Percentiles rank a stretch among this genome's conserved stretches.
Conservation (phyloP, 2,113 vertebrate genomes). For the Sceloporus tristichus region DNA sequence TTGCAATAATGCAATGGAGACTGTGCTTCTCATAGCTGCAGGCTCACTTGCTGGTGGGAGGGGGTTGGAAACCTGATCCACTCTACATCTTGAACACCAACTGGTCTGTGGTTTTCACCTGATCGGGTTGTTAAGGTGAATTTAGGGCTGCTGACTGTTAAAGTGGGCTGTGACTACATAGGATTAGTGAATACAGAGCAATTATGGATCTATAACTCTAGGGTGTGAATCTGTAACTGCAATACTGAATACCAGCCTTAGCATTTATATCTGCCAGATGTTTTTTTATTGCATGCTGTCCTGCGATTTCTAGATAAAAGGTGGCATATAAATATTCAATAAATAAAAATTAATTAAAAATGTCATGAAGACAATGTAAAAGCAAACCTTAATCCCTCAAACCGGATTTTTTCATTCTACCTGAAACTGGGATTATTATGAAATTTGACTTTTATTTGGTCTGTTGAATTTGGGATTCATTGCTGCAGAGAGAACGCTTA, state of each 20-base stretch:
- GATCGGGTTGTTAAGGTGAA: too few relatives aligned
- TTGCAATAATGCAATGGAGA: neutral
- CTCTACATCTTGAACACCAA: too few relatives aligned
- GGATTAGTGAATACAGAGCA: too few relatives aligned
- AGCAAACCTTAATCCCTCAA: neutral
- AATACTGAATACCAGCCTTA: too few relatives aligned
- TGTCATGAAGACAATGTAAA: neutral
- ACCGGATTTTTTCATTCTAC: constrained; percentile 28
- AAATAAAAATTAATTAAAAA: neutral
- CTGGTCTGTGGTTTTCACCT: too few relatives aligned
- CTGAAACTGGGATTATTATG: constrained; percentile 49
- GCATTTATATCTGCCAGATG: too few relatives aligned
- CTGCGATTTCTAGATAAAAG: neutral
- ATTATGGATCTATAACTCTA: too few relatives aligned
- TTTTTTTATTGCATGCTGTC: neutral
- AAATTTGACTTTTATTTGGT: constrained; percentile 12
- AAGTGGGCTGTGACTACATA: too few relatives aligned
- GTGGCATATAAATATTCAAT: neutral
- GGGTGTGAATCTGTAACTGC: too few relatives aligned
- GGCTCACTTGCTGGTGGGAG: neutral
- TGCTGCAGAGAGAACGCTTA: constrained; percentile 34
- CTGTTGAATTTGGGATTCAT: constrained; percentile 39
- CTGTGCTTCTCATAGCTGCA: neutral
- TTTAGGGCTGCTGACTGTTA: too few relatives aligned
- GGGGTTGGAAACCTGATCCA: too few relatives aligned